Evolutionary conservation across 1,140 invertebrate species (phyloP).

Genomic region (Oncopeltus fasciatus): DNA sequence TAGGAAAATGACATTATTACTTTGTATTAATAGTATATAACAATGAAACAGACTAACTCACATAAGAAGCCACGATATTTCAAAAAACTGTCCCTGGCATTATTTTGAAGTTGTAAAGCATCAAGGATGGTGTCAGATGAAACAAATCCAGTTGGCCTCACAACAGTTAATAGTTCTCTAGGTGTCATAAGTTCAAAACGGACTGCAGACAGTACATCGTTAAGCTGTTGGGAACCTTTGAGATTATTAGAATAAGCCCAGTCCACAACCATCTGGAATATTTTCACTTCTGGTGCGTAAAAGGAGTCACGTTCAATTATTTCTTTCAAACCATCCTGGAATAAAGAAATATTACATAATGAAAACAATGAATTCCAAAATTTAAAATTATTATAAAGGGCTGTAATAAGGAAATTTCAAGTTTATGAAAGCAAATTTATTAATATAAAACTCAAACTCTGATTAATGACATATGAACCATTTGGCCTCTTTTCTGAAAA

Average conservation of each 20-base stretch:
- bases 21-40: too few species aligned
- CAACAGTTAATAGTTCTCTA: constrained; percentile 71
- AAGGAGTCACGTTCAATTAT: constrained; percentile 87
- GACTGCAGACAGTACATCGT: constrained; percentile 33
- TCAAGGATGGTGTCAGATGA: constrained; percentile 82
- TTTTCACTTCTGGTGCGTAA: constrained; percentile 87
- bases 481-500: too few species aligned
- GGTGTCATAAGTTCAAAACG: constrained; percentile 77
- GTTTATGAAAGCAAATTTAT: constrained; percentile 12
- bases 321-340: constrained; percentile 57
- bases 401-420: too few species aligned
- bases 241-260: constrained; percentile 65
- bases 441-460: not conserved
- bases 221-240: constrained; percentile 15
- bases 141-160: constrained; percentile 71
- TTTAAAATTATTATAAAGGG: not conserved
- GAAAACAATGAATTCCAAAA: not conserved
- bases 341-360: constrained; percentile 17
- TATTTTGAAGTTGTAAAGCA: constrained; percentile 74
- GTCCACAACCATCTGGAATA: constrained; percentile 72
- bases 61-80: constrained; percentile 64
- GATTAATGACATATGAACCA: too few species aligned
- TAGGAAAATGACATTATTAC: too few species aligned
- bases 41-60: too few species aligned
- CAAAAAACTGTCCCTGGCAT: constrained; percentile 58